These are phyloP conservation scores for Cranoglanis bouderius DNA, from an alignment of 2,113 vertebrate species.

Conservation along the genomic window DNA sequence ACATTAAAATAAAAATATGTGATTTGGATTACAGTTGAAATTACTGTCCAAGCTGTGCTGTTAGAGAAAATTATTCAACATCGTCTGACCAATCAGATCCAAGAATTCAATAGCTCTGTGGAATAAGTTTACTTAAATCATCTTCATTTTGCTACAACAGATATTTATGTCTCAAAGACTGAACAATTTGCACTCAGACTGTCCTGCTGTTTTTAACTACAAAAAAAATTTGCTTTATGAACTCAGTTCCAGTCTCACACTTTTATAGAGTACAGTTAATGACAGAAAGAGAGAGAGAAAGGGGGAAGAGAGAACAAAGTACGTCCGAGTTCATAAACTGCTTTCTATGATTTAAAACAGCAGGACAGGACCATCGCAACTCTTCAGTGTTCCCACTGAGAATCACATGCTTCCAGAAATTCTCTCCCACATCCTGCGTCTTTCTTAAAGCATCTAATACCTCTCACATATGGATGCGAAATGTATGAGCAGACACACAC, in stretches of 20 bases:
- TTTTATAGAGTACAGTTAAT: conserved; percentile 43
- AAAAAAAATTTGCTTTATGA: conserved; percentile 32
- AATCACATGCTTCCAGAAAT: conserved; percentile 19
- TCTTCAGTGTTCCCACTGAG: conserved; percentile 39
- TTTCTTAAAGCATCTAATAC: conserved; percentile 15
- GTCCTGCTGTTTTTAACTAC: conserved; percentile 30
- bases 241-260: conserved; percentile 24
- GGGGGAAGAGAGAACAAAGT: background rate
- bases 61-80: background rate
- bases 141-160: background rate
- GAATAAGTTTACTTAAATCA: background rate
- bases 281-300: background rate
- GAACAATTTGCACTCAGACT: background rate
- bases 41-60: background rate
- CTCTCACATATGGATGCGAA: conserved; percentile 33
- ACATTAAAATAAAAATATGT: background rate
- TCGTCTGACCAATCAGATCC: background rate
- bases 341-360: conserved; percentile 27
- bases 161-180: background rate
- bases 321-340: conserved; percentile 16
- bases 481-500: conserved; percentile 22
- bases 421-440: conserved; percentile 28
- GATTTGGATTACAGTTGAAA: background rate
- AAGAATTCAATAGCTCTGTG: background rate
- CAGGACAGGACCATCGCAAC: background rate